These are phyloP conservation scores for mouse (Mus musculus) DNA, from an alignment of 2,113 vertebrate species.

Conservation along the genomic window DNA sequence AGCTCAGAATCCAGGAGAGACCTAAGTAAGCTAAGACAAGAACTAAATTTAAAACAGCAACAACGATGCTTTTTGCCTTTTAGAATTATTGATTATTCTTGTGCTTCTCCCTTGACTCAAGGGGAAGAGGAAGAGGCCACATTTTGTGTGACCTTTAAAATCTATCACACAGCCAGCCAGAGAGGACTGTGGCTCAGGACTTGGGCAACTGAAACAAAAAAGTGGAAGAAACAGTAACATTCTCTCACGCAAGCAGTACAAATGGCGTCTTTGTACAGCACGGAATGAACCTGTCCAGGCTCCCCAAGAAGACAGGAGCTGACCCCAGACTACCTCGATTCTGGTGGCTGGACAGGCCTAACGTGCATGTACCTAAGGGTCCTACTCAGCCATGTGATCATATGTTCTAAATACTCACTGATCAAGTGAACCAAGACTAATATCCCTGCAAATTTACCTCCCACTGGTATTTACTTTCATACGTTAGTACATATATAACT, in stretches of 20 bases:
- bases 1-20: not conserved
- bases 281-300: not conserved
- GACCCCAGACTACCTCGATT: not conserved
- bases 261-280: not conserved
- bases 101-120: not conserved
- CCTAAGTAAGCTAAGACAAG: not conserved
- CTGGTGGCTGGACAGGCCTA: not conserved
- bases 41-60: not conserved
- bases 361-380: rapidly evolving
- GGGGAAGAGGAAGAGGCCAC: not conserved
- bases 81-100: not conserved
- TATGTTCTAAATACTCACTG: too few species aligned
- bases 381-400: not conserved
- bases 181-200: not conserved
- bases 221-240: not conserved
- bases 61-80: slow-evolving; percentile 14
- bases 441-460: not conserved
- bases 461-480: not conserved
- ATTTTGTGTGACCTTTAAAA: not conserved
- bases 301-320: not conserved
- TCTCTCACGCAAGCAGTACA: not conserved
- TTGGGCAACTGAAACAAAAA: not conserved
- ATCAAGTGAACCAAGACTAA: not conserved
- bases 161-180: not conserved
- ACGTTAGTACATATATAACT: too few species aligned